These are phyloP conservation scores for Morone chrysops DNA, from an alignment of 2,113 vertebrate genomes.

Conservation along the genomic window DNA sequence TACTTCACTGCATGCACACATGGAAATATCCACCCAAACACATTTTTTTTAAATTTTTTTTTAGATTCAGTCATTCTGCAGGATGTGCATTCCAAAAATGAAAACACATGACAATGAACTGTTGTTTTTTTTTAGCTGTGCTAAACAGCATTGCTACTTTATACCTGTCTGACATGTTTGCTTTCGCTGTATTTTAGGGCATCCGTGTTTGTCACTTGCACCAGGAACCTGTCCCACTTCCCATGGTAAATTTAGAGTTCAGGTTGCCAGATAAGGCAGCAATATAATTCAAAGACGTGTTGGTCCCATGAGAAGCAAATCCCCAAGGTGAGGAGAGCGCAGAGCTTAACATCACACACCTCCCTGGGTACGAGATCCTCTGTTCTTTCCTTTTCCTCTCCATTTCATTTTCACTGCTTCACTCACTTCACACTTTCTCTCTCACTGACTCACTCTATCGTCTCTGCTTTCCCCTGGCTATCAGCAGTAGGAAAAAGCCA, in stretches of 20 bases:
- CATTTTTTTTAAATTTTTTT: not conserved
- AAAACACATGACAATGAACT: not conserved
- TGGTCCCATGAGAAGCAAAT: constrained; percentile 29
- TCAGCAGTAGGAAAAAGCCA: constrained; percentile 44
- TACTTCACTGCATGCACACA: not conserved
- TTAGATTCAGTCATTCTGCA: not conserved
- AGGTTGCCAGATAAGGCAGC: constrained; percentile 21
- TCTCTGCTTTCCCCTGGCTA: constrained; percentile 38
- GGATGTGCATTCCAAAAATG: not conserved
- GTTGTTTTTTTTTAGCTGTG: not conserved
- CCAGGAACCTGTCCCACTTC: constrained; percentile 35
- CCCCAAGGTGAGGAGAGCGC: constrained; percentile 16
- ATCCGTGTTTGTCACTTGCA: constrained; percentile 23
- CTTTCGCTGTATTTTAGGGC: not conserved
- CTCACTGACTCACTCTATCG: constrained; percentile 25
- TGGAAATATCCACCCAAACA: not conserved
- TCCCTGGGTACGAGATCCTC: not conserved
- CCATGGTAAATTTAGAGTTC: constrained; percentile 34
- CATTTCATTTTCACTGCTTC: constrained; percentile 21
- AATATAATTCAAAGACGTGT: constrained; percentile 37
- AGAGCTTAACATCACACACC: constrained; percentile 25
- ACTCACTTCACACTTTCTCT: constrained; percentile 44
- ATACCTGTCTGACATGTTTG: constrained; percentile 2
- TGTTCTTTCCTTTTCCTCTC: constrained; percentile 19
- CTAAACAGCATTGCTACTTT: constrained; percentile 30